These are phyloP conservation scores for Leuciscus waleckii DNA, from an alignment of 2,797 vertebrate species.

Conservation along the genomic window DNA sequence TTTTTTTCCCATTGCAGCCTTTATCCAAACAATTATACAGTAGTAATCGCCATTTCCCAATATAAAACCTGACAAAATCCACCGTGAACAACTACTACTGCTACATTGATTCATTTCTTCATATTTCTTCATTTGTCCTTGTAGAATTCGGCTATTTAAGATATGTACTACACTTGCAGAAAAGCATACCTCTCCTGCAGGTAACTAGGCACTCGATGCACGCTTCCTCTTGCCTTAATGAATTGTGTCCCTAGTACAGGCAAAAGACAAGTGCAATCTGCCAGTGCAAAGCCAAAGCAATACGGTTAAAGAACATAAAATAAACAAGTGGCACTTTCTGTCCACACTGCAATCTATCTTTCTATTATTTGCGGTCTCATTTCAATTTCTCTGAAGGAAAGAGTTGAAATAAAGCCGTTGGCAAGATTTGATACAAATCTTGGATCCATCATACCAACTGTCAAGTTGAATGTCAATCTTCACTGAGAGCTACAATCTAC, in stretches of 20 bases:
- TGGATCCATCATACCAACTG: neutral
- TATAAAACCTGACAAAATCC: neutral
- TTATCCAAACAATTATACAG: neutral
- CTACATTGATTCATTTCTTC: neutral
- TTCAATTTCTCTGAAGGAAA: slow-evolving; percentile 30
- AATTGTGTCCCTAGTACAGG: neutral
- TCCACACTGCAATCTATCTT: slow-evolving; percentile 1
- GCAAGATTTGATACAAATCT: slow-evolving; percentile 13
- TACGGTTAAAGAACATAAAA: neutral
- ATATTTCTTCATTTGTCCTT: neutral
- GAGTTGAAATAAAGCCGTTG: neutral
- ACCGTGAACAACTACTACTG: neutral
- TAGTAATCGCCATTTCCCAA: neutral
- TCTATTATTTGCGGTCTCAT: slow-evolving; percentile 25
- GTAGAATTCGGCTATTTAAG: neutral
- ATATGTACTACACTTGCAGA: neutral
- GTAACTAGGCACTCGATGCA: neutral
- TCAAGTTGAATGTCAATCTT: slow-evolving; percentile 7
- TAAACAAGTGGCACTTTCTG: slow-evolving; percentile 32
- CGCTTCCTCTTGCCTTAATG: neutral
- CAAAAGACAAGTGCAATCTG: neutral
- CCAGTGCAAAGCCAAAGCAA: neutral
- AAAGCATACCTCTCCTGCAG: neutral
- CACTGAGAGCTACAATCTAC: neutral
- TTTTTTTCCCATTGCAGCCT: neutral